Evolutionary conservation across 2,113 vertebrate species (phyloP).

Genomic region (Corydoras maculifer): DNA sequence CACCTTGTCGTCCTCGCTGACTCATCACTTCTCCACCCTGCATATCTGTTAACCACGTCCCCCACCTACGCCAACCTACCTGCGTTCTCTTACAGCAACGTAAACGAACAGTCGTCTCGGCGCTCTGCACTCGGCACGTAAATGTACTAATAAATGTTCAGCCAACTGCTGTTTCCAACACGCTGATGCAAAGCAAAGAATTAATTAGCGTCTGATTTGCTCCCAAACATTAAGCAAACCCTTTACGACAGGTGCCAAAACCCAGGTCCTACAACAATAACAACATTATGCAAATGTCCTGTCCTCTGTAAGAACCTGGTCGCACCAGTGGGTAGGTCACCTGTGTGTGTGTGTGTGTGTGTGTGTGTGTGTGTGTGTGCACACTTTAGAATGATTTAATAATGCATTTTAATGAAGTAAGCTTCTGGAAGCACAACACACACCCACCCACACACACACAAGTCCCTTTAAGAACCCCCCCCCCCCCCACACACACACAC

Average conservation of each 20-base stretch:
- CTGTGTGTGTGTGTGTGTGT: too few relatives aligned
- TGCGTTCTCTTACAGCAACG: constrained; percentile 10
- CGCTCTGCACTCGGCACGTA: constrained; percentile 15
- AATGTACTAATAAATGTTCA: constrained; percentile 9
- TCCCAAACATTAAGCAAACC: neutral
- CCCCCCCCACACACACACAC: too few relatives aligned
- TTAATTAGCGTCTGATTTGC: neutral
- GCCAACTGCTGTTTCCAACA: constrained; percentile 19
- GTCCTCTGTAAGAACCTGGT: too few relatives aligned
- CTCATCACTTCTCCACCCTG: constrained; percentile 15
- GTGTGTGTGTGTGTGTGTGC: too few relatives aligned
- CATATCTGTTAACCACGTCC: neutral
- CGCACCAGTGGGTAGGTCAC: too few relatives aligned
- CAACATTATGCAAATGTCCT: too few relatives aligned
- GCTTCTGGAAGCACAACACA: too few relatives aligned
- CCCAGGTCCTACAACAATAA: too few relatives aligned
- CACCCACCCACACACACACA: too few relatives aligned
- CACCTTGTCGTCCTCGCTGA: constrained; percentile 15
- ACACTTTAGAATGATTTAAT: too few relatives aligned
- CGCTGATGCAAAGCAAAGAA: neutral
- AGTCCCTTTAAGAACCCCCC: too few relatives aligned
- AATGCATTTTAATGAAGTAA: too few relatives aligned
- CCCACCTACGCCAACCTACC: neutral
- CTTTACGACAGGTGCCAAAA: neutral
- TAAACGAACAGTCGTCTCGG: constrained; percentile 24